phyloP scores from a whole-genome alignment of 1,140 invertebrate species.

The Laodelphax striatellus region DNA sequence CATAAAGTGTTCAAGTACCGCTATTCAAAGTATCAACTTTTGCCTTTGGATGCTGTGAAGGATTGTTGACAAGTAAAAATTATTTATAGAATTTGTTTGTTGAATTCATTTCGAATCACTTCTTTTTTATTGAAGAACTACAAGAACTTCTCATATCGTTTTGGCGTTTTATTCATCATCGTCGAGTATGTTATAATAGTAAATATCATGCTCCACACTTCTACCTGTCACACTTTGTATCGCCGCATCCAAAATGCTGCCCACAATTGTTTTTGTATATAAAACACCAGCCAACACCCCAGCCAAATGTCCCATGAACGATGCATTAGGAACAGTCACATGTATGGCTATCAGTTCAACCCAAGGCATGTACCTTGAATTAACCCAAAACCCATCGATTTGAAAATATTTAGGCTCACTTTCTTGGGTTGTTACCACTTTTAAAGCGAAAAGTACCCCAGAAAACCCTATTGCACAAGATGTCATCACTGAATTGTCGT shows the following conservation, averaged over 20 bases:
- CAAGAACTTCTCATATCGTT: too few relatives aligned
- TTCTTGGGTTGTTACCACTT: constrained; percentile 45
- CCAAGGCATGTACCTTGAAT: constrained; percentile 50
- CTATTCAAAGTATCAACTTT: too few relatives aligned
- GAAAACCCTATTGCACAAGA: constrained; percentile 61
- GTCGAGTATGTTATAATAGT: too few relatives aligned
- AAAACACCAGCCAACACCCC: constrained; percentile 53
- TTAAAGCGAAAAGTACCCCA: constrained; percentile 51
- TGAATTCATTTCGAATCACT: too few relatives aligned
- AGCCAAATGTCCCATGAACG: constrained; percentile 51
- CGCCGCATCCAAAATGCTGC: constrained; percentile 37
- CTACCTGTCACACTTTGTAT: constrained; percentile 32
- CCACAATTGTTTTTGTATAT: constrained; percentile 49
- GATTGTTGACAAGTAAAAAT: too few relatives aligned
- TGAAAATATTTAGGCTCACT: constrained; percentile 33
- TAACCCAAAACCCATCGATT: constrained; percentile 40
- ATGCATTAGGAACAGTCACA: constrained; percentile 45
- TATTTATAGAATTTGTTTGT: too few relatives aligned
- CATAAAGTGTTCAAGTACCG: too few relatives aligned
- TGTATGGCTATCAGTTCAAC: constrained; percentile 56
- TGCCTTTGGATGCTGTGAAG: too few relatives aligned
- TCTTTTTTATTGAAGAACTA: too few relatives aligned
- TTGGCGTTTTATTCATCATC: too few relatives aligned
- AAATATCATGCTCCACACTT: too few relatives aligned
- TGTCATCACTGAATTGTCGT: constrained; percentile 31